phyloP scores from a whole-genome alignment of 2,113 vertebrate genomes.

The Lepisosteus oculatus region DNA sequence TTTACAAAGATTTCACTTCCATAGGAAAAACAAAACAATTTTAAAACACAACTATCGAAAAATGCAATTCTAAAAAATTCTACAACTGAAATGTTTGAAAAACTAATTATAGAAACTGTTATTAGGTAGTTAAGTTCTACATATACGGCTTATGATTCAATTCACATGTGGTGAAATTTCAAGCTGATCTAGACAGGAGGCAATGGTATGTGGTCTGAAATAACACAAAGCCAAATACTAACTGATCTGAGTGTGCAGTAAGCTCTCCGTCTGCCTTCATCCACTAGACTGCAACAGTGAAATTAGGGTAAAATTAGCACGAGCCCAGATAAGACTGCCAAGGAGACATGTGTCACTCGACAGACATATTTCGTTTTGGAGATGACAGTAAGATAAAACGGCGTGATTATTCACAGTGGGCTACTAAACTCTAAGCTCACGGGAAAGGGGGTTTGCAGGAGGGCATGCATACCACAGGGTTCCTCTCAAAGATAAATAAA shows the following conservation, averaged over 20 bases:
- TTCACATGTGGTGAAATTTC: too few relatives aligned
- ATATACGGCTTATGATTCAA: too few relatives aligned
- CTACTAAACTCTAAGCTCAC: background rate
- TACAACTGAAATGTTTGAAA: too few relatives aligned
- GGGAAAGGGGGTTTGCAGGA: background rate
- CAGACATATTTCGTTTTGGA: background rate
- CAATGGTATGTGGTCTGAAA: too few relatives aligned
- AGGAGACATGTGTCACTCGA: slow-evolving; percentile 2
- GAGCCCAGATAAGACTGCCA: background rate
- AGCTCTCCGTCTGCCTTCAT: background rate
- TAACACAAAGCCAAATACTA: background rate
- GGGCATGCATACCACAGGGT: background rate
- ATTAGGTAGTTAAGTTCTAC: too few relatives aligned
- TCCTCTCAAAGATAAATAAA: background rate
- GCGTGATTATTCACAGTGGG: slow-evolving; percentile 1
- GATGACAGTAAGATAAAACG: background rate
- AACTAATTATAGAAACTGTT: too few relatives aligned
- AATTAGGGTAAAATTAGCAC: background rate
- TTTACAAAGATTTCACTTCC: too few relatives aligned
- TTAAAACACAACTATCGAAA: too few relatives aligned
- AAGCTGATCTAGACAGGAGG: too few relatives aligned
- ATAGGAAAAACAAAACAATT: too few relatives aligned
- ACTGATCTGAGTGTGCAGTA: background rate
- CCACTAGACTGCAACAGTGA: background rate
- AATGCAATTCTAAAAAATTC: too few relatives aligned